Conservation (phyloP, 2,113 vertebrate species). For the Oreocharis arfaki region DNA sequence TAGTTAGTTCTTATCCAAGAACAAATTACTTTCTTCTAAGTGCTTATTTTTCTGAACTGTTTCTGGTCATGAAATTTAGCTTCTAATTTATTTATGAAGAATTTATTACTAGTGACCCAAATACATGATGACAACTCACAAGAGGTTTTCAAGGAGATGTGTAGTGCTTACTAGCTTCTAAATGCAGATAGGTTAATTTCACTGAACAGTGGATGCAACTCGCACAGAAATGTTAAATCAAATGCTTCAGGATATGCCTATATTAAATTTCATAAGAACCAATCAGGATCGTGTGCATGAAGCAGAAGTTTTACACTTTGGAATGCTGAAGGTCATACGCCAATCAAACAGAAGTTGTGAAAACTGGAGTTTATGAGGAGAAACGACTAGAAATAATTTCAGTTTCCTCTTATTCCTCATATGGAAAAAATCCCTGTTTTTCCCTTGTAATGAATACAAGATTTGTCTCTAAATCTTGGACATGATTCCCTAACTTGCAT, state of each 20-base stretch:
- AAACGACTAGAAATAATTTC: not conserved
- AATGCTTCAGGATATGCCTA: not conserved
- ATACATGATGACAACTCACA: not conserved
- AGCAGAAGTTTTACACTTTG: not conserved
- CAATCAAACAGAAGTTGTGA: not conserved
- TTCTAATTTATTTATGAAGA: not conserved
- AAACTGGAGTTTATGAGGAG: not conserved
- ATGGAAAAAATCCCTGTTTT: not conserved
- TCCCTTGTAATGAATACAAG: not conserved
- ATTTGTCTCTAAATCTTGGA: not conserved
- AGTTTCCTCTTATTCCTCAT: not conserved
- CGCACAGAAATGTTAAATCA: not conserved
- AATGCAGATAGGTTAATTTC: not conserved
- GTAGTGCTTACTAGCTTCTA: not conserved
- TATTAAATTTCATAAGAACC: not conserved
- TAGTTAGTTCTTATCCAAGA: not conserved
- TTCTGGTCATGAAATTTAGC: not conserved
- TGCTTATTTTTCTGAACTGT: not conserved
- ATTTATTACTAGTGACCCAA: conserved; percentile 18
- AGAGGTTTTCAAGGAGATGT: not conserved
- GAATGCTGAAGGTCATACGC: not conserved
- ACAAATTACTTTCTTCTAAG: not conserved
- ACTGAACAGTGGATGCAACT: not conserved
- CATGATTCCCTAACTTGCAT: not conserved
- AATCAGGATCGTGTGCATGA: not conserved